These are phyloP conservation scores for Andricus quercusramuli DNA, from an alignment of 2,888 invertebrate genomes.

Conservation along the genomic window DNA sequence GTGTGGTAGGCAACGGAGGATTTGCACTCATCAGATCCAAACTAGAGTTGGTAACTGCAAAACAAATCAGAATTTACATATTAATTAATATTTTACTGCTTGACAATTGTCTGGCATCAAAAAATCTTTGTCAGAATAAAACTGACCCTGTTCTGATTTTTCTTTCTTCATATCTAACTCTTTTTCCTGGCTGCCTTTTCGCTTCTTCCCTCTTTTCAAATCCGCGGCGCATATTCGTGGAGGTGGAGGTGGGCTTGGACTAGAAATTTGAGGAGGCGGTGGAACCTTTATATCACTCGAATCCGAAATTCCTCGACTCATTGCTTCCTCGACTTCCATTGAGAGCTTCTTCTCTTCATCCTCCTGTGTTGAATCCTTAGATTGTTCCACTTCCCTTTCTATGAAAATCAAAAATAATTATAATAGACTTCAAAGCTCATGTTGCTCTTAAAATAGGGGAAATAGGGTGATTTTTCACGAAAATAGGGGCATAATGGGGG, in stretches of 20 bases:
- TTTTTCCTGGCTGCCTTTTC: slow-evolving; percentile 57
- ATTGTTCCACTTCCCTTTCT: slow-evolving; percentile 51
- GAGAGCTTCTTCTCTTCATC: slow-evolving; percentile 20
- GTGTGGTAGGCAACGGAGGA: slow-evolving; percentile 62
- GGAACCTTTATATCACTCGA: slow-evolving; percentile 53
- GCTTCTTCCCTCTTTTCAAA: slow-evolving; percentile 64
- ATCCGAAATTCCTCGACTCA: neutral
- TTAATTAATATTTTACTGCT: neutral
- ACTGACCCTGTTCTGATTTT: slow-evolving; percentile 53
- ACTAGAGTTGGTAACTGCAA: slow-evolving; percentile 14
- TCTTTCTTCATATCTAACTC: slow-evolving; percentile 56
- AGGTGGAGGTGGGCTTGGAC: slow-evolving; percentile 75
- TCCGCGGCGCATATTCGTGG: slow-evolving; percentile 74
- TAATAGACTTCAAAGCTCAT: too few species aligned
- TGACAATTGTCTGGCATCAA: neutral
- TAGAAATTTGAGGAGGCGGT: slow-evolving; percentile 71
- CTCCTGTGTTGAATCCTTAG: slow-evolving; percentile 32
- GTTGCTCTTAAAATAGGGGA: too few species aligned
- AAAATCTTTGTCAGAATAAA: neutral
- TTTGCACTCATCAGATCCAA: slow-evolving; percentile 37
- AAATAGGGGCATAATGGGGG: too few species aligned
- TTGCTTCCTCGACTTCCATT: slow-evolving; percentile 14
- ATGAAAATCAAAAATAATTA: slow-evolving; percentile 25
- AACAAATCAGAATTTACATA: neutral
- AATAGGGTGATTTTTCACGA: too few species aligned